These are phyloP conservation scores for Triops longicaudatus DNA, from an alignment of 1,140 invertebrate genomes.

Conservation along the genomic window DNA sequence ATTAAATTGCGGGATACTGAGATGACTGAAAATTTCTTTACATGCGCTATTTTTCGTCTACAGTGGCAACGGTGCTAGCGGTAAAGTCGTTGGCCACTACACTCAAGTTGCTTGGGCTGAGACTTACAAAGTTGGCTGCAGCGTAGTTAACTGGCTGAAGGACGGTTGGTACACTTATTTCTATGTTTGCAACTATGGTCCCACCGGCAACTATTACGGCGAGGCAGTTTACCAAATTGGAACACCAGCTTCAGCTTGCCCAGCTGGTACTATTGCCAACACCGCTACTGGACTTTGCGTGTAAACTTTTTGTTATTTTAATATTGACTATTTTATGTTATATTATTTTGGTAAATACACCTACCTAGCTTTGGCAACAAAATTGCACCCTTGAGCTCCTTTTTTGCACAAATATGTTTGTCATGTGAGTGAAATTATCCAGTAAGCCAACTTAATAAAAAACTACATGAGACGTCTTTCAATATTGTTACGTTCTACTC, in stretches of 20 bases:
- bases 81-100: conserved; percentile 25
- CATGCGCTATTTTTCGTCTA: no score
- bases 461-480: no score
- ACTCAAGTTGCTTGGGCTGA: conserved; percentile 28
- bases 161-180: conserved; percentile 2
- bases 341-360: no score
- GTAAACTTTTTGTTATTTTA: conserved; percentile 17
- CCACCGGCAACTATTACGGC: conserved; percentile 11
- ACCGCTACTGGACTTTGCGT: conserved; percentile 21
- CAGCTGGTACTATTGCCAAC: conserved; percentile 23
- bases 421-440: no score
- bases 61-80: not conserved
- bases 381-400: no score
- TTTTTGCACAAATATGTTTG: no score
- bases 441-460: no score
- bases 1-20: no score
- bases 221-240: conserved; percentile 15
- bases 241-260: conserved; percentile 20
- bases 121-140: conserved; percentile 26
- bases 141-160: conserved; percentile 20
- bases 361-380: no score
- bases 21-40: no score
- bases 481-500: no score
- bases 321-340: no score
- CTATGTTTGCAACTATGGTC: conserved; percentile 26